Conservation (phyloP, 2,113 vertebrate genomes). For the Parus major region DNA sequence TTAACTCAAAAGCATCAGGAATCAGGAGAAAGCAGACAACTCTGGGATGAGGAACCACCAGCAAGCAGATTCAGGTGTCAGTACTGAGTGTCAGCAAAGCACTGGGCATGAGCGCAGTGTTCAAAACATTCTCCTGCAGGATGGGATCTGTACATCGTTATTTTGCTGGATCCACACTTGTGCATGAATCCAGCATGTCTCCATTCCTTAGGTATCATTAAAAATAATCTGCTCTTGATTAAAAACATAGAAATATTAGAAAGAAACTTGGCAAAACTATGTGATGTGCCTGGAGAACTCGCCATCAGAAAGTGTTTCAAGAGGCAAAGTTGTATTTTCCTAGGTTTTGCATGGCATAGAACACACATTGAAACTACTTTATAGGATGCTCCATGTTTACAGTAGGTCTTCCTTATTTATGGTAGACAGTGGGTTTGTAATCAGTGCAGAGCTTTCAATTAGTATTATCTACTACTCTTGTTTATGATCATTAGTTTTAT, state of each 20-base stretch:
- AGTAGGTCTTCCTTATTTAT: neutral
- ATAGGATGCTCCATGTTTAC: neutral
- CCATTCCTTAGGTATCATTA: neutral
- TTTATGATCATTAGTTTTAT: neutral
- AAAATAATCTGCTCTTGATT: neutral
- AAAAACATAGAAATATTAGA: neutral
- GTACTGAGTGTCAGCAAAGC: neutral
- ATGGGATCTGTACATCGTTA: neutral
- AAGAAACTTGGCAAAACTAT: neutral
- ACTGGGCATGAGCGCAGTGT: accelerated
- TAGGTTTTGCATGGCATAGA: neutral
- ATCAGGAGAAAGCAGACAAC: neutral
- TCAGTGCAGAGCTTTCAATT: neutral
- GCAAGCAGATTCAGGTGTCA: neutral
- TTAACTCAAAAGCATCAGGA: neutral
- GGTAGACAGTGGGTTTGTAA: neutral
- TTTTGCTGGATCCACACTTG: neutral
- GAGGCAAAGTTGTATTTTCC: neutral
- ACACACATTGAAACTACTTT: neutral
- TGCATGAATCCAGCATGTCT: neutral
- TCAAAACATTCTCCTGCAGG: neutral
- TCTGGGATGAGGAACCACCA: neutral
- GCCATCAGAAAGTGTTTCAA: neutral
- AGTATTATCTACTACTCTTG: neutral
- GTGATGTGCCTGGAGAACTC: neutral